Percentiles rank a stretch among this genome's conserved stretches.
phyloP scores from a whole-genome alignment of 2,113 vertebrate species.

The Anoura caudifer region DNA sequence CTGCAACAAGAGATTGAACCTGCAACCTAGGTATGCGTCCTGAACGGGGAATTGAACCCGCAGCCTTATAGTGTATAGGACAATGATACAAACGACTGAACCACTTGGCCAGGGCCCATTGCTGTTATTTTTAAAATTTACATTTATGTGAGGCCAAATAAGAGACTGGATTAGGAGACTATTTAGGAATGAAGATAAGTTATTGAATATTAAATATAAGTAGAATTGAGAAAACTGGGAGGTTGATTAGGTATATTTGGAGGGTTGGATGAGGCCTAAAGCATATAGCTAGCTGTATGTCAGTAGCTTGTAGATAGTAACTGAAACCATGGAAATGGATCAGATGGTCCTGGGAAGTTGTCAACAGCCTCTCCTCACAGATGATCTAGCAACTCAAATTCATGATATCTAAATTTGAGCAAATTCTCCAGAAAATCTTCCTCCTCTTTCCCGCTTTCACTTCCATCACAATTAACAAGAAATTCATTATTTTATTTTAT shows the following conservation, averaged over 20 bases:
- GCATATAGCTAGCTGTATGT: not conserved
- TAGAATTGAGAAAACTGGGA: not conserved
- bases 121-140: not conserved
- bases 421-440: not conserved
- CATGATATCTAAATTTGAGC: not conserved
- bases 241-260: not conserved
- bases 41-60: too few relatives aligned
- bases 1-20: too few relatives aligned
- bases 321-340: not conserved
- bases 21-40: too few relatives aligned
- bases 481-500: not conserved
- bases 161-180: not conserved
- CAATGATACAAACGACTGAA: too few relatives aligned
- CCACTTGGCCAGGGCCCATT: not conserved
- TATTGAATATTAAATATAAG: not conserved
- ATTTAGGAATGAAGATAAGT: not conserved
- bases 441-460: not conserved
- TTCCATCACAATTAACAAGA: not conserved
- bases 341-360: not conserved
- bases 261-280: not conserved
- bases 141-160: not conserved
- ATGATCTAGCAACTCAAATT: not conserved
- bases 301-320: not conserved
- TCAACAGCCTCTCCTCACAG: not conserved
- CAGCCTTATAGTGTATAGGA: too few relatives aligned